phyloP scores from a whole-genome alignment of 2,113 vertebrate genomes.

The Struthio camelus region DNA sequence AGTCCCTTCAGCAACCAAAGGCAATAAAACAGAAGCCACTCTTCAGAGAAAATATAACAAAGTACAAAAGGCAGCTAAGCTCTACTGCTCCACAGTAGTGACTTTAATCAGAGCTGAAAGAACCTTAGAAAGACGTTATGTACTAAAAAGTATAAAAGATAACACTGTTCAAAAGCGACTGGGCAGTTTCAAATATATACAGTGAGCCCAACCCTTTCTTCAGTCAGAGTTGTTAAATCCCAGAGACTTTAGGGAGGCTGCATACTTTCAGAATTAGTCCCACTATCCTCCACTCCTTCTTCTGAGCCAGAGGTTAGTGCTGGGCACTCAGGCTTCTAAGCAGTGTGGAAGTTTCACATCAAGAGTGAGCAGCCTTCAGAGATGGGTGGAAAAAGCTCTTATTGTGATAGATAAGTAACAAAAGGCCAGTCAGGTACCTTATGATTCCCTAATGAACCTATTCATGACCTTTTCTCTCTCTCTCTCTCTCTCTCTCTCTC shows the following conservation, averaged over 20 bases:
- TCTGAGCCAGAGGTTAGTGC: too few relatives aligned
- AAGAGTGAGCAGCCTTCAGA: neutral
- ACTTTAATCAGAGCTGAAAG: neutral
- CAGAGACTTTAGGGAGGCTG: neutral
- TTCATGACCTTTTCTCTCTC: neutral
- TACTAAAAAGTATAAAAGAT: neutral
- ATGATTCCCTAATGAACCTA: neutral
- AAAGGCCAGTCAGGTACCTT: neutral
- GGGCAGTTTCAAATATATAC: neutral
- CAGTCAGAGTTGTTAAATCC: neutral
- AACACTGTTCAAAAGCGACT: neutral
- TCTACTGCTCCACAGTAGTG: neutral
- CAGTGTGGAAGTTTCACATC: accelerated
- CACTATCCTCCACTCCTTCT: neutral
- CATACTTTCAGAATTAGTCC: neutral
- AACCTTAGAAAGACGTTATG: neutral
- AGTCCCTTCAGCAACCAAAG: neutral
- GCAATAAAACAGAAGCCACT: neutral
- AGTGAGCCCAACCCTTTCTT: neutral
- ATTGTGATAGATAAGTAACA: neutral
- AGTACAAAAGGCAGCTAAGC: neutral
- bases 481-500: too few relatives aligned
- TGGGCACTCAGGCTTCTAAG: neutral
- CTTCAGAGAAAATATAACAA: neutral
- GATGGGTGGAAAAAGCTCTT: neutral